These are phyloP conservation scores for Meloidogyne floridensis DNA, from an alignment of 1,140 invertebrate genomes.

Conservation along the genomic window DNA sequence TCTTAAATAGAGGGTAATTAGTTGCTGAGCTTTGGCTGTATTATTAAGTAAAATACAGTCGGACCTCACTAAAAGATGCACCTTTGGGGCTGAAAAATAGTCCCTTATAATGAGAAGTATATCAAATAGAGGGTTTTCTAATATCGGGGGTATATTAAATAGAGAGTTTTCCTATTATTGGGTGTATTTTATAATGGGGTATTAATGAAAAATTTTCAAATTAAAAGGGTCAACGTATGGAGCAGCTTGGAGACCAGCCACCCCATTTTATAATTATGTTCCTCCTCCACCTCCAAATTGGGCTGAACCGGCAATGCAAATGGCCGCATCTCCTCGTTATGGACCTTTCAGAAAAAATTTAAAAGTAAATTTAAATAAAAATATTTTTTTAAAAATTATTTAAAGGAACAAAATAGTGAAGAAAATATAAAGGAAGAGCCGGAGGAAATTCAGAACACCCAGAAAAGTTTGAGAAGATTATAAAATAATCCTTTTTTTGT, in stretches of 20 bases:
- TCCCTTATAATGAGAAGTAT: no score
- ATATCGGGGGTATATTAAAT: no score
- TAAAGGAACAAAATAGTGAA: background rate
- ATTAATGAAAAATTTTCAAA: background rate
- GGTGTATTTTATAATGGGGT: no score
- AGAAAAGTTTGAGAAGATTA: no score
- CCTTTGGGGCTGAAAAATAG: no score
- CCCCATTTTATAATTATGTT: slow-evolving; percentile 66
- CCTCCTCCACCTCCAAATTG: slow-evolving; percentile 57
- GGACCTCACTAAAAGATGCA: no score
- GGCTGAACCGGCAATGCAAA: slow-evolving; percentile 35
- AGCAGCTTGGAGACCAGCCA: slow-evolving; percentile 64
- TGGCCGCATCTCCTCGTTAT: slow-evolving; percentile 16
- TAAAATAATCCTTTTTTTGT: no score
- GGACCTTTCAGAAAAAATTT: slow-evolving; percentile 5
- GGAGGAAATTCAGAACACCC: background rate
- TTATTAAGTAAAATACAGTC: no score
- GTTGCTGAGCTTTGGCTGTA: no score
- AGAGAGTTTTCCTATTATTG: no score
- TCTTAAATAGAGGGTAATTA: no score
- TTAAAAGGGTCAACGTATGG: slow-evolving; percentile 63
- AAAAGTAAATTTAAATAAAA: background rate
- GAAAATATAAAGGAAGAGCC: slow-evolving; percentile 19
- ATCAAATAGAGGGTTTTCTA: no score
- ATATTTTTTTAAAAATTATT: background rate